Evolutionary conservation across 2,888 invertebrate species (phyloP).

Genomic region (Eupithecia exiguata): DNA sequence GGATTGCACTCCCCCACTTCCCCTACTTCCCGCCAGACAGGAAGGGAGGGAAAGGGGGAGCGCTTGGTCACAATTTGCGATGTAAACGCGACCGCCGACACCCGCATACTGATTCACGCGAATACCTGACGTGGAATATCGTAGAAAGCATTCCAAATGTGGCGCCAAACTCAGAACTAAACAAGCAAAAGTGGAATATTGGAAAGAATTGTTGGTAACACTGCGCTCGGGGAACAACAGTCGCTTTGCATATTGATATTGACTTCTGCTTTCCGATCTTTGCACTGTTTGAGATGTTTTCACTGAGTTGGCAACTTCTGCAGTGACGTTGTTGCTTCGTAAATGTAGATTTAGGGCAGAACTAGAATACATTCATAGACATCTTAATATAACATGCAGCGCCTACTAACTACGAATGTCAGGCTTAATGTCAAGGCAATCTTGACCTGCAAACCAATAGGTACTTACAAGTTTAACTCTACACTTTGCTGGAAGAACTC

Average conservation of each 20-base stretch:
- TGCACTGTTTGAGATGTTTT: constrained; percentile 1
- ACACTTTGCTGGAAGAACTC: not conserved
- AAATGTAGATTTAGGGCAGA: not conserved
- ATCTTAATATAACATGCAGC: not conserved
- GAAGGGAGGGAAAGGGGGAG: not conserved
- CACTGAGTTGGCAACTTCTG: not conserved
- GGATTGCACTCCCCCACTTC: not conserved
- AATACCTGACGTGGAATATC: constrained; percentile 26
- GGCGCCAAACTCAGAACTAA: constrained; percentile 2
- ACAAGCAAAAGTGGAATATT: constrained; percentile 14
- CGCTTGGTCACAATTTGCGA: constrained; percentile 36
- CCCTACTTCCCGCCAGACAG: constrained; percentile 1
- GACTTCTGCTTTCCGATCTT: constrained; percentile 7
- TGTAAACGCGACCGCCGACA: constrained; percentile 17
- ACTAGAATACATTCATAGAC: not conserved
- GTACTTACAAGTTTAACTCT: not conserved
- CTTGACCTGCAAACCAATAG: not conserved
- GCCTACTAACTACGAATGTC: not conserved
- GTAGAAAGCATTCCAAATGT: constrained; percentile 8
- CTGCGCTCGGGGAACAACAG: constrained; percentile 8
- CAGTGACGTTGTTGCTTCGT: not conserved
- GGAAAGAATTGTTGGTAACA: constrained; percentile 11
- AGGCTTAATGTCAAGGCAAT: not conserved
- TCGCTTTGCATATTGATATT: constrained; percentile 14
- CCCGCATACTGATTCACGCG: constrained; percentile 24